Evolutionary conservation across 2,888 invertebrate species (phyloP), one percentile per base, ranked within the genome.

Genomic region (Drosophila seclusa): DNA sequence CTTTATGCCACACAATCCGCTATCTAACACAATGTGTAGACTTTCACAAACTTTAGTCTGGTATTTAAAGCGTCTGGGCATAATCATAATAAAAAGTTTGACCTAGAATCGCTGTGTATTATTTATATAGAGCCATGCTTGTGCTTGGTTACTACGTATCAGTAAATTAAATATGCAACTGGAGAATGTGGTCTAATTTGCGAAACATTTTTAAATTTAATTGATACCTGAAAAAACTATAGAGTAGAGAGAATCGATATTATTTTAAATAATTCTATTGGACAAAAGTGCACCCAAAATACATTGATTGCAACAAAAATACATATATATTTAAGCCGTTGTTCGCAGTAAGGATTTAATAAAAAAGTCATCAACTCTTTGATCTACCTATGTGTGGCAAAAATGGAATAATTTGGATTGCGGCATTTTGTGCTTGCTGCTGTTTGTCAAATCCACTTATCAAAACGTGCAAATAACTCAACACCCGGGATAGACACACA

Each of bases 381-480:
- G 49, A 74, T 61, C 48, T 48, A 61, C 38, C 32, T 34, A 11
- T 38, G 13, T n/a, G 32, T 11, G 11, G n/a, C 2, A 42, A 52
- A 36, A 57, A 58, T 24, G 6, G 21, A 52, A 40, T 36, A 18
- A 32, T 62, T 62, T 38, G 24, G 54, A 27, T 32, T 74, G 54
- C 67, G 36, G 29, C 10, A 32, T 67, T 64, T 62, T 48, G 54
- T 38, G 31, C 48, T 61, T 45, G 54, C 59, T 70, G 64, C 73
- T 77, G 80, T 71, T 72, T 81, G 82, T 71, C 76, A 86, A 83
- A 80, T 88, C 84, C 88, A 88, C 87, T 86, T 86, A 88, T 86
- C 84, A 88, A 88, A 86, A 88, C 88, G 85, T 85, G 85, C 88
- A 85, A 87, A 87, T 85, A 85, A 86, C 84, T 87, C 74, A 75